phyloP scores from a whole-genome alignment of 2,888 invertebrate species.

The Thera obeliscata region DNA sequence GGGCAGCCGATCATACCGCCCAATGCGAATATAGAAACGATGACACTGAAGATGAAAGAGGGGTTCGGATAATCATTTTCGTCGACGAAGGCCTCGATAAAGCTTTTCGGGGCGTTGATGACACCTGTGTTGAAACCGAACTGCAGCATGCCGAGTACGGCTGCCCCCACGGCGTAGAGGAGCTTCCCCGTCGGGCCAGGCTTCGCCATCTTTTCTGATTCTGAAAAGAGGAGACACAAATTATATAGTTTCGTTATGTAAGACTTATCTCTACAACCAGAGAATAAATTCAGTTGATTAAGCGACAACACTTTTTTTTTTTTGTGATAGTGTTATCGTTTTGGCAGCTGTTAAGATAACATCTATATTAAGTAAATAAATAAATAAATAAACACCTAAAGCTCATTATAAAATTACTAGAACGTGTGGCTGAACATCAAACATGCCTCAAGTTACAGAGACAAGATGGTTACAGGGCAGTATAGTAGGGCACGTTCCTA shows the following conservation, averaged over 20 bases:
- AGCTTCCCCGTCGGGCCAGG: constrained; percentile 85
- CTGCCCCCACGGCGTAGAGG: constrained; percentile 86
- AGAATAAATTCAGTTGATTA: no score
- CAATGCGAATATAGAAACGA: constrained; percentile 90
- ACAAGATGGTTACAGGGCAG: no score
- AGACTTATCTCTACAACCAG: background rate
- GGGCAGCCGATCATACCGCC: constrained; percentile 92
- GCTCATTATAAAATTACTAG: no score
- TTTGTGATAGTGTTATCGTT: no score
- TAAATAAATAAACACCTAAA: no score
- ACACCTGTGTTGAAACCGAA: constrained; percentile 90
- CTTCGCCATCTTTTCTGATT: constrained; percentile 63
- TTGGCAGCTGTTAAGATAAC: no score
- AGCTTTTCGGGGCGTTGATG: constrained; percentile 87
- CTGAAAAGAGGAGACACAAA: constrained; percentile 56
- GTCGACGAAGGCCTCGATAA: constrained; percentile 86
- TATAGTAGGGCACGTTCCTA: no score
- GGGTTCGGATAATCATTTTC: constrained; percentile 81
- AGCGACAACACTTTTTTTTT: no score
- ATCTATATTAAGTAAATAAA: no score
- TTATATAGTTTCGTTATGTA: background rate
- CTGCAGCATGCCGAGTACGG: constrained; percentile 89
- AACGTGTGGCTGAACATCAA: no score
- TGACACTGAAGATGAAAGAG: constrained; percentile 85
- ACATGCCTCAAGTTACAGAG: no score